A percentile compares a stretch with the other conserved stretches of the same genome.
These are phyloP conservation scores for Pollenia griseotomentosa DNA, from an alignment of 2,888 invertebrate genomes.

Conservation along the genomic window DNA sequence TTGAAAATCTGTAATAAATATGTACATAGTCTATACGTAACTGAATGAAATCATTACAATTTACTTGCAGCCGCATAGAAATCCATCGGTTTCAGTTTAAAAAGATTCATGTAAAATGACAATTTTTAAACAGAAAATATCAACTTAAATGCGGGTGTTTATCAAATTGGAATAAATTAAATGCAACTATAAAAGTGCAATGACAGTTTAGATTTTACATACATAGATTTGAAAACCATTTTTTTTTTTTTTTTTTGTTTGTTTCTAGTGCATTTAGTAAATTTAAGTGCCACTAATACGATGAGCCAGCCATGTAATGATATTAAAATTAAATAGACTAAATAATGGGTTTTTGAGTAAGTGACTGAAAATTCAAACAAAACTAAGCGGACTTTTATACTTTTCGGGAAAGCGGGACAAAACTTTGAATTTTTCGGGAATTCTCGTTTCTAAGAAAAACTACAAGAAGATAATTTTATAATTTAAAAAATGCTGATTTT, in stretches of 20 bases:
- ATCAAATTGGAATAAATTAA: slow-evolving; percentile 68
- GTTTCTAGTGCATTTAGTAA: not conserved
- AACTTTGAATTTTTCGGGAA: too few relatives aligned
- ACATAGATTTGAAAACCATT: not conserved
- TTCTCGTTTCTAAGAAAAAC: too few relatives aligned
- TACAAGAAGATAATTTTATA: too few relatives aligned
- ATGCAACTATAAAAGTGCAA: slow-evolving; percentile 64
- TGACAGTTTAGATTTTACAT: slow-evolving; percentile 53
- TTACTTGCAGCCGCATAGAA: slow-evolving; percentile 30
- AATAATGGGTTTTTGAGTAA: not conserved
- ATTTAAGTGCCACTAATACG: slow-evolving; percentile 51
- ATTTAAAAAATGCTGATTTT: too few relatives aligned
- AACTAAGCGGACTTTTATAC: not conserved
- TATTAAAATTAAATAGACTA: slow-evolving; percentile 40
- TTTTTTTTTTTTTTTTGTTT: not conserved
- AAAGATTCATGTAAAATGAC: slow-evolving; percentile 56
- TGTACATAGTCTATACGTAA: slow-evolving; percentile 9
- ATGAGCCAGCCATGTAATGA: slow-evolving; percentile 26
- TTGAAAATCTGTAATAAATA: slow-evolving; percentile 19
- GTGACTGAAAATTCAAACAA: not conserved
- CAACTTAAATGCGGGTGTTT: slow-evolving; percentile 71
- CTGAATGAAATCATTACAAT: slow-evolving; percentile 66
- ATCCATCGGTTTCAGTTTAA: not conserved
- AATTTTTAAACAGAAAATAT: slow-evolving; percentile 48
- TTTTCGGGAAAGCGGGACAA: too few relatives aligned